Percentiles rank a stretch among this genome's conserved stretches.
Evolutionary conservation across 2,888 invertebrate species (phyloP).

Genomic region (Hololepta plana): DNA sequence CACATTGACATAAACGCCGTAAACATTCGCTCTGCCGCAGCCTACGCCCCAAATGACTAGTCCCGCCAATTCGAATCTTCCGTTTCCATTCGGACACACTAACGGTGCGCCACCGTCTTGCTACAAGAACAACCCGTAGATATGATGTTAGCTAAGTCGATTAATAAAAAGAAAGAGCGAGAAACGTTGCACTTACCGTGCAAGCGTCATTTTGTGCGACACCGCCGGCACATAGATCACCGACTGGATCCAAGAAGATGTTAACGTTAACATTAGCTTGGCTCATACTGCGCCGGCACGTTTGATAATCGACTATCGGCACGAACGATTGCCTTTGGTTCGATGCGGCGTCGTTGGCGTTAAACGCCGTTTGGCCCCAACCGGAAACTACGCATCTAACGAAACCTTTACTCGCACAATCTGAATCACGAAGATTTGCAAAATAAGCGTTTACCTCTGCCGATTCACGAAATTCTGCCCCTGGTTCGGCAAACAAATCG

Average conservation of each 20-base stretch:
- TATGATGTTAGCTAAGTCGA: no score
- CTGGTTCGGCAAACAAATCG: no score
- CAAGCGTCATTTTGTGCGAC: not conserved
- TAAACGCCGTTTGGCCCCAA: not conserved
- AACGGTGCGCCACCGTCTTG: not conserved
- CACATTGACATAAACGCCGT: not conserved
- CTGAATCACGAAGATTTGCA: no score
- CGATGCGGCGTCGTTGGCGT: not conserved
- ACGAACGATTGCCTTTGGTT: not conserved
- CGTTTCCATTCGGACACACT: not conserved
- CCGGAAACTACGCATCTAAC: slow-evolving; percentile 1
- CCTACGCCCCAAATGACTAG: not conserved
- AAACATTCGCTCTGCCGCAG: not conserved
- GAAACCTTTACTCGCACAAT: no score
- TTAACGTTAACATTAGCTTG: not conserved
- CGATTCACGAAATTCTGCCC: no score
- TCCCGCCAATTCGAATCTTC: not conserved
- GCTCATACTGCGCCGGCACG: not conserved
- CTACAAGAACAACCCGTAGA: no score
- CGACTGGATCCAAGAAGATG: slow-evolving; percentile 1
- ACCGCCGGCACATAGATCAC: slow-evolving; percentile 1
- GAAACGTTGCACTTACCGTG: slow-evolving; percentile 1
- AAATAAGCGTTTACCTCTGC: no score
- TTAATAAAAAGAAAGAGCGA: no score
- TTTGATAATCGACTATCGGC: not conserved